Evolutionary conservation across 1,140 invertebrate genomes (phyloP).

Genomic region (Drosophila ironensis): DNA sequence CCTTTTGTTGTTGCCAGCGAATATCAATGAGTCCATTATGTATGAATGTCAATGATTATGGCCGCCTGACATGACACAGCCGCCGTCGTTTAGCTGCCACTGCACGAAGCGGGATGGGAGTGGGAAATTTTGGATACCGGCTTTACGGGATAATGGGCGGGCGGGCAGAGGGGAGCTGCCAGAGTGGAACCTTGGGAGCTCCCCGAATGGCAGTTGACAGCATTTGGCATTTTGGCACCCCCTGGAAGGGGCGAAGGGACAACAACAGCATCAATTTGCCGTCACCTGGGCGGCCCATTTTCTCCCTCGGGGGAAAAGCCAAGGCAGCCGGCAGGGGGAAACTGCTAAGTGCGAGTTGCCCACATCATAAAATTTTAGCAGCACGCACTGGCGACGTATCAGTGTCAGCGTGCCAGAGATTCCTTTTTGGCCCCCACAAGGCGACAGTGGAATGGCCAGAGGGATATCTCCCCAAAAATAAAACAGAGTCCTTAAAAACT

Average conservation of each 20-base stretch:
- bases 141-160: neutral
- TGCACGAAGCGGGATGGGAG: neutral
- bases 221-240: slow-evolving; percentile 52
- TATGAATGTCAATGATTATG: slow-evolving; percentile 76
- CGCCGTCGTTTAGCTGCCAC: no score
- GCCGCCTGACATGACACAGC: slow-evolving; percentile 70
- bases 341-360: slow-evolving; percentile 20
- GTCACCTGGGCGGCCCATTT: slow-evolving; percentile 68
- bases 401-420: slow-evolving; percentile 39
- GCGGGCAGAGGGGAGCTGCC: neutral
- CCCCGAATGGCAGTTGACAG: slow-evolving; percentile 58
- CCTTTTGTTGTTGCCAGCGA: slow-evolving; percentile 66
- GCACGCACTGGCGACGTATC: slow-evolving; percentile 50
- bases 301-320: neutral
- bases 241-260: slow-evolving; percentile 23
- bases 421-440: neutral
- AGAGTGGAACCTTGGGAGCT: no score
- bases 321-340: neutral
- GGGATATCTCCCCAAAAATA: no score
- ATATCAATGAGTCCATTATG: slow-evolving; percentile 77
- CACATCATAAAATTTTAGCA: slow-evolving; percentile 73
- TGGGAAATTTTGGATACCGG: slow-evolving; percentile 3
- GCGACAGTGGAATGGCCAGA: neutral
- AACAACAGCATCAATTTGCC: slow-evolving; percentile 75
- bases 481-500: no score